phyloP scores from a whole-genome alignment of 2,113 vertebrate species.

The Hypocryptadius cinnamomeus region DNA sequence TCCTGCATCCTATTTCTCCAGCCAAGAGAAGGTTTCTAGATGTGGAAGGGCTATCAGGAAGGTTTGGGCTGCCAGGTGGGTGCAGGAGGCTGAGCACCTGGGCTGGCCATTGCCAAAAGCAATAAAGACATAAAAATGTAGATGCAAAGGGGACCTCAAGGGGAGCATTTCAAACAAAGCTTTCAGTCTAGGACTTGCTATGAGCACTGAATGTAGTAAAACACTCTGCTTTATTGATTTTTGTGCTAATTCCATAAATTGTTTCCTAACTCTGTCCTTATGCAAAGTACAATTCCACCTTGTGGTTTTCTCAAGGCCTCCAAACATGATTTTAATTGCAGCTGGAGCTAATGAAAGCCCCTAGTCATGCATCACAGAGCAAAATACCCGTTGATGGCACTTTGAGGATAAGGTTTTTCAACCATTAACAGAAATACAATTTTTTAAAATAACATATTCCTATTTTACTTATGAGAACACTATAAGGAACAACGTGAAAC shows the following conservation, averaged over 20 bases:
- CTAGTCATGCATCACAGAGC: not conserved
- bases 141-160: not conserved
- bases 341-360: not conserved
- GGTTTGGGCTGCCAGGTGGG: accelerated
- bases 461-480: not conserved
- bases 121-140: not conserved
- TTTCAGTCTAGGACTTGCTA: not conserved
- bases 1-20: not conserved
- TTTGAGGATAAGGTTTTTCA: not conserved
- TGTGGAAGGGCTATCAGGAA: not conserved
- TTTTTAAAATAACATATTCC: not conserved
- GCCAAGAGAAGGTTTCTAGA: not conserved
- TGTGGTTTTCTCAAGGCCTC: not conserved
- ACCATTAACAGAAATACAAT: not conserved
- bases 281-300: not conserved
- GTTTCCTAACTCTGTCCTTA: not conserved
- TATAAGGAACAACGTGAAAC: not conserved
- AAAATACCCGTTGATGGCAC: not conserved
- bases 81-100: not conserved
- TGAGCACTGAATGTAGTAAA: not conserved
- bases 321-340: not conserved
- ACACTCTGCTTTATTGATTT: not conserved
- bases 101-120: not conserved
- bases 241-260: not conserved
- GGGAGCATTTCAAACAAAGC: accelerated